These are phyloP conservation scores for Junco hyemalis DNA, from an alignment of 2,113 vertebrate genomes.

Conservation along the genomic window DNA sequence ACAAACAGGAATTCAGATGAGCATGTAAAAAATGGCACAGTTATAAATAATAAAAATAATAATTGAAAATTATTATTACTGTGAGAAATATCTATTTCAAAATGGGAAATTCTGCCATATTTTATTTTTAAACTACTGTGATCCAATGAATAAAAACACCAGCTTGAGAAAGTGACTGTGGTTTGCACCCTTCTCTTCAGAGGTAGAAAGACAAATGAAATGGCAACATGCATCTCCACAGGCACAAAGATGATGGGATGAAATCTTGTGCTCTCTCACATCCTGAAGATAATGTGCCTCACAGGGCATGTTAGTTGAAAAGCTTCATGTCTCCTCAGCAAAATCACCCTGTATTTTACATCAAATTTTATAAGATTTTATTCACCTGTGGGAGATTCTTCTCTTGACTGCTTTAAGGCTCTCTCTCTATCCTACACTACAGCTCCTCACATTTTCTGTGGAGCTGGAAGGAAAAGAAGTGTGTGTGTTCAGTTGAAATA, in stretches of 20 bases:
- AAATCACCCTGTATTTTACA: not conserved
- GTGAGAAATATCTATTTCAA: not conserved
- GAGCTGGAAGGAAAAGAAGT: not conserved
- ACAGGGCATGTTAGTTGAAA: not conserved
- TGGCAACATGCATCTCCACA: not conserved
- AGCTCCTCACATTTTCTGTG: not conserved
- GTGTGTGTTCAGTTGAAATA: not conserved
- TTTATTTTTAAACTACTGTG: not conserved
- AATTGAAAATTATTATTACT: not conserved
- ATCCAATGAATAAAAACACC: not conserved
- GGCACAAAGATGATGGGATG: not conserved
- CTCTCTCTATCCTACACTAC: not conserved
- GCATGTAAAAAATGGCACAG: not conserved
- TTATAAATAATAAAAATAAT: not conserved
- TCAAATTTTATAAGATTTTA: not conserved
- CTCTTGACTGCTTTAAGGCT: not conserved
- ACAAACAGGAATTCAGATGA: not conserved
- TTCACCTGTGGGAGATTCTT: not conserved
- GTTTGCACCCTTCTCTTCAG: accelerated
- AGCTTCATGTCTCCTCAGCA: not conserved
- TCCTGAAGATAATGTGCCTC: not conserved
- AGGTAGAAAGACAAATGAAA: not conserved
- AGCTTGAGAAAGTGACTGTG: not conserved
- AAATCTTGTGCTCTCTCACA: not conserved
- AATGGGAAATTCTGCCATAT: not conserved